A percentile compares a stretch with the other conserved stretches of the same genome.
These are phyloP conservation scores for Xenotilapia flavipinnis DNA, from an alignment of 2,113 vertebrate genomes.

Conservation along the genomic window DNA sequence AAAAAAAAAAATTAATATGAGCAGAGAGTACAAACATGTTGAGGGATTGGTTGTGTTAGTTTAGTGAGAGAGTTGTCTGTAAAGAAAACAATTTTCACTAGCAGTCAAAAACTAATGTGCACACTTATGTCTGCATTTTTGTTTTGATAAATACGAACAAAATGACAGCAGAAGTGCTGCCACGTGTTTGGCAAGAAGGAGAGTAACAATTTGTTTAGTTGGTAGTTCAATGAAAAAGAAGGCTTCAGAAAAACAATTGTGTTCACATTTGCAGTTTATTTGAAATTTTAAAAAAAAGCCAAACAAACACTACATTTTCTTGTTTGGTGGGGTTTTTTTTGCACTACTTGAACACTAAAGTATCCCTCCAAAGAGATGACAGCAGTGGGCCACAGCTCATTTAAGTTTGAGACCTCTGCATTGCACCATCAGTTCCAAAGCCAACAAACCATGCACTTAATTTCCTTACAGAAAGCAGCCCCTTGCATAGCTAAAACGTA, in stretches of 20 bases:
- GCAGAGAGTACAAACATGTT: neutral
- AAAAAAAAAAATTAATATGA: fast-evolving
- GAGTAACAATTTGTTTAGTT: neutral
- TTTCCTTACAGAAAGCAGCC: neutral
- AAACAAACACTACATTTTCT: neutral
- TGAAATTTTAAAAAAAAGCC: neutral
- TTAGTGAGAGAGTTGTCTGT: neutral
- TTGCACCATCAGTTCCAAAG: neutral
- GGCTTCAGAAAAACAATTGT: neutral
- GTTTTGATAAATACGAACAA: neutral
- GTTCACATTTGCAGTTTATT: neutral
- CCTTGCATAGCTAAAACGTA: neutral
- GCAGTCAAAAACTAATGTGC: neutral
- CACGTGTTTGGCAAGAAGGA: neutral
- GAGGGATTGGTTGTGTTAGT: neutral
- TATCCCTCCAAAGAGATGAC: neutral
- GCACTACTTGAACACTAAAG: neutral
- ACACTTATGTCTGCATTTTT: neutral
- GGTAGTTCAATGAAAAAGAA: neutral
- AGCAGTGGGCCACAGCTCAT: neutral
- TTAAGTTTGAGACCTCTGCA: neutral
- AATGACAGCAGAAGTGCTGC: neutral
- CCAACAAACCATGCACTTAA: neutral
- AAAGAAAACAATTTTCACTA: neutral
- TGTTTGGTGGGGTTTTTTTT: neutral